Evolutionary conservation across 1,140 invertebrate species (phyloP), one percentile per base, ranked within the genome.

Genomic region (Drosophila dunni): DNA sequence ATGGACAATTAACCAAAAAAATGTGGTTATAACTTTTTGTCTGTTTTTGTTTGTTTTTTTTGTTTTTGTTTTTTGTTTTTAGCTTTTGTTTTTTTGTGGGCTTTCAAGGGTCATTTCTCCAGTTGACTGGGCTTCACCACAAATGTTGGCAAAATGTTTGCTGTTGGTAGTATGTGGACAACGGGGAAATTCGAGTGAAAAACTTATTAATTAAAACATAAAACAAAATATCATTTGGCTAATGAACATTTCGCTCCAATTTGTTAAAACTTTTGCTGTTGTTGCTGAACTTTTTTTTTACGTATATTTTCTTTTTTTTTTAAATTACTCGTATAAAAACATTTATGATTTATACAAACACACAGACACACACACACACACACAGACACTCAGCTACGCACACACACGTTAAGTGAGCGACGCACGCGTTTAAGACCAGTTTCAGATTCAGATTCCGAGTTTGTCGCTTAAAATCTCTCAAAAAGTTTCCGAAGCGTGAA

Each of bases 401-500:
- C 34, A 70, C 36, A 20, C 15, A 34, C 20, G 46, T 15, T 29
- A 9, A 11, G 4, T 7, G 72, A 63, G 63, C 53, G 56, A 58
- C 72, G 66, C 57, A 67, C 65, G 67, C 79, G 75, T 60, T 67
- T 61, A 78, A 86, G 82, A 86, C 82, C 82, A 86, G 82, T 86
- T 86, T 82, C 76, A 68, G 80, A 72, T 83, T 75, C 79, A 68
- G 80, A 72, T 83, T 75, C 79, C 54, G 70, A 82, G 63, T 80
- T 70, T 79, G 78, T 81, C 70, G 75, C 48, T 86, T 68, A 86
- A 86, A 86, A 84, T 70, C 81, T 76, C 69, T 72, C 57, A 61
- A 84, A 63, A 84, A 80, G 80, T 84, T 84, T 78, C 68, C 81
- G 81, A 84, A 84, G 73, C 81, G 81, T 84, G 81, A 84, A 83